Base-by-base conservation (phyloP, 2,888 invertebrate species). In the Sarcophaga carnaria region DNA sequence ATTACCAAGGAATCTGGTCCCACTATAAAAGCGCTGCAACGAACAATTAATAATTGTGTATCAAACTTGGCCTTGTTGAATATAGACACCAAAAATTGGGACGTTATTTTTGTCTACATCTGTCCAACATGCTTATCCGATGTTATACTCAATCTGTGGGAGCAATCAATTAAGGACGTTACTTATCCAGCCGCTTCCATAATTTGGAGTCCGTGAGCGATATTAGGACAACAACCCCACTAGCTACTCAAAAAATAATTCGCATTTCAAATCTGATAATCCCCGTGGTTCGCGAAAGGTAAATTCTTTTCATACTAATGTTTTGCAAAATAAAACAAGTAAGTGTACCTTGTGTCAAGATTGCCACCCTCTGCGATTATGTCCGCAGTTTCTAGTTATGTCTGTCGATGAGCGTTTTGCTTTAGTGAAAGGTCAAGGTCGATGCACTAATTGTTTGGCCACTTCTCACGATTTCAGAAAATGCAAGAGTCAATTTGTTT, bases 51-150 rank as follows among this genome's bases (percentile, higher is more conserved):
- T 14, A 25, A 22, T 64, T 1, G 6, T 27, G 27, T 27, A 27
- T 27, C 27, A 27, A 27, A 27, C 27, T 27, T 27, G 27, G 27
- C 17, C 20, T 25, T 14, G 22, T 25, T 25, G 25, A 25, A 64
- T 8, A 64, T 64, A 22, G 64, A 64, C 8, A 64, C 64, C 14
- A 14, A 10, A 14, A 64, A 64, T 11, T 64, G 64, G 27, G 27
- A 25, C 25, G 64, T 64, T 5, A 64, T 64, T 11, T 64, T 64
- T 14, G 25, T 64, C 22, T 64, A 64, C 64, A n/a, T 64, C 25
- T 64, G 64, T 25, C 27, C 64, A 20, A 64, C 25, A 3, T 64
- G 64, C 3, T 22, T 64, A 20, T 27, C 27, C 11, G 64, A 64
- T 25, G 12, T 12, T 4, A 64, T 27, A 14, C 25, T 64, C 3